Percentiles rank a stretch among this genome's conserved stretches.
Conservation (phyloP, 2,113 vertebrate genomes). For the Toxostoma redivivum region DNA sequence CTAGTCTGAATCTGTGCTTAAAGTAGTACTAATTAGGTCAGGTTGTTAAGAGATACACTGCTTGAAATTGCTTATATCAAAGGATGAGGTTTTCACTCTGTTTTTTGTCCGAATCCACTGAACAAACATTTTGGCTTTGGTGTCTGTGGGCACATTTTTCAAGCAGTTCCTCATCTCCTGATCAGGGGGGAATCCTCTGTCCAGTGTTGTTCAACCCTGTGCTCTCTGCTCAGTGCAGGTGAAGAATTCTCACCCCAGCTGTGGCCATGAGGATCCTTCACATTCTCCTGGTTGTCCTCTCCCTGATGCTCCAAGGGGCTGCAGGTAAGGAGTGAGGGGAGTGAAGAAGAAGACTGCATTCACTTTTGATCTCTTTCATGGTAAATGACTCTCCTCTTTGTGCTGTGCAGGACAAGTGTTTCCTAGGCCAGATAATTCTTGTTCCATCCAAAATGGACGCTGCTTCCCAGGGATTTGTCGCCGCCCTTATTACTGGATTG, state of each 20-base stretch:
- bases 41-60: not conserved
- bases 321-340: not conserved
- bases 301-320: not conserved
- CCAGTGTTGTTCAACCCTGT: not conserved
- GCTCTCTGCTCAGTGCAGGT: not conserved
- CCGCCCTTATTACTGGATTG: not conserved
- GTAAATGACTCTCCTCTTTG: not conserved
- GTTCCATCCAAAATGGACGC: accelerated
- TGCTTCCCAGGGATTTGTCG: not conserved
- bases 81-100: not conserved
- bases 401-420: not conserved
- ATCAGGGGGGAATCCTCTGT: not conserved
- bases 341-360: not conserved
- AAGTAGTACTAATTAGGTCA: not conserved
- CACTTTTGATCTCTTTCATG: not conserved
- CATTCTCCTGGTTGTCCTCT: not conserved
- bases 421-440: accelerated
- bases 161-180: not conserved
- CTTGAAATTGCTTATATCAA: not conserved
- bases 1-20: not conserved
- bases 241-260: not conserved
- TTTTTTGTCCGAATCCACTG: not conserved
- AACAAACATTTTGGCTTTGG: not conserved
- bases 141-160: not conserved
- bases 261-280: constrained; percentile 26